Evolutionary conservation across 2,888 invertebrate genomes (phyloP).

Genomic region (Anthophora plumipes): DNA sequence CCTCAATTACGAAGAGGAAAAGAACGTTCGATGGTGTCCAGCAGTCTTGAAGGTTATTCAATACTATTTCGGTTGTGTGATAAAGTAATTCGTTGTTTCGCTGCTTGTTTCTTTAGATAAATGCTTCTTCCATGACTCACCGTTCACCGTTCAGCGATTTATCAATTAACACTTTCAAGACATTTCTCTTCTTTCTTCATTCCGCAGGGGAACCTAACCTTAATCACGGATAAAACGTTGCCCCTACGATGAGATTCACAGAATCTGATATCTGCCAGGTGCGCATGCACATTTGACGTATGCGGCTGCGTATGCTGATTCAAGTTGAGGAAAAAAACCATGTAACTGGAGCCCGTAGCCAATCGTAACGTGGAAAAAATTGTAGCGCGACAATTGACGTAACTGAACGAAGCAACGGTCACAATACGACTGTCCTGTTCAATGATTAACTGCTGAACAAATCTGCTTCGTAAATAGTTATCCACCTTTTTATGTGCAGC

Average conservation of each 20-base stretch:
- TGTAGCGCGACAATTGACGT: background rate
- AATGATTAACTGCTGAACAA: background rate
- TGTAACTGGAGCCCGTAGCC: background rate
- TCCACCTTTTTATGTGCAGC: background rate
- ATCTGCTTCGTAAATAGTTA: background rate
- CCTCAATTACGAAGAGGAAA: background rate
- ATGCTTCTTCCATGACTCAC: slow-evolving; percentile 2
- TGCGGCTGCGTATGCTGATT: background rate
- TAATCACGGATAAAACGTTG: background rate
- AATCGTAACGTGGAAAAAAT: background rate
- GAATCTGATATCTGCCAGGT: background rate
- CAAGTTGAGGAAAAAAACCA: background rate
- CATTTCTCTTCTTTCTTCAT: slow-evolving; percentile 19
- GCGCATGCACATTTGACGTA: slow-evolving; percentile 11
- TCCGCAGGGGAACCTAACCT: slow-evolving; percentile 44
- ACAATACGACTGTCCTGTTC: slow-evolving; percentile 25
- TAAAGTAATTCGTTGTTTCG: background rate
- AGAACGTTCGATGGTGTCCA: slow-evolving; percentile 6
- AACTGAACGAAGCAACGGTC: background rate
- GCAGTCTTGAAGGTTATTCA: slow-evolving; percentile 10
- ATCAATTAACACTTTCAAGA: slow-evolving; percentile 8
- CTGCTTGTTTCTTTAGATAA: background rate
- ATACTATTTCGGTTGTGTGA: slow-evolving; percentile 14
- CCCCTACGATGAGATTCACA: background rate
- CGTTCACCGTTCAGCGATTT: background rate